Evolutionary conservation across 2,888 invertebrate species (phyloP).

Genomic region (Doris montereyensis): DNA sequence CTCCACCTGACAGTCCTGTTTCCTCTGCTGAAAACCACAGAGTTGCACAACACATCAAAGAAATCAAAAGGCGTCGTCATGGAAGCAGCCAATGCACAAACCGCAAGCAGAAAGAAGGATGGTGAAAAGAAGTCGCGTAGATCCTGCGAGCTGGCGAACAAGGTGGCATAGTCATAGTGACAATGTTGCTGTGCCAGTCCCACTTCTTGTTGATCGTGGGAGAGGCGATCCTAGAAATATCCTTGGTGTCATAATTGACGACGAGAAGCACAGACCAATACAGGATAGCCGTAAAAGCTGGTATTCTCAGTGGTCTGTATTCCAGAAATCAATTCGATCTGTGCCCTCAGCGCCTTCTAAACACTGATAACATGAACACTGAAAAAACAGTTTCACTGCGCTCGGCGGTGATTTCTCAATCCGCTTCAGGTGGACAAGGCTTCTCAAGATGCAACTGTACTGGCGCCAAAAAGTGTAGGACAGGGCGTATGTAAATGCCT

Average conservation of each 20-base stretch:
- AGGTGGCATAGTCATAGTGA: too few relatives aligned
- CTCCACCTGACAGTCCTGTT: conserved; percentile 10
- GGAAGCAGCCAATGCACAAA: conserved; percentile 2
- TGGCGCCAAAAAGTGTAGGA: not conserved
- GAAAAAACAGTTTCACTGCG: conserved; percentile 16
- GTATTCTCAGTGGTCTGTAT: conserved; percentile 9
- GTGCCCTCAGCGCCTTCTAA: not conserved
- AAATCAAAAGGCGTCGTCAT: conserved; percentile 5
- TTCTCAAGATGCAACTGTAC: not conserved
- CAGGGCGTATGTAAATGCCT: not conserved
- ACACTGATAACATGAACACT: not conserved
- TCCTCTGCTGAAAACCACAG: not conserved
- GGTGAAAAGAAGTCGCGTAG: too few relatives aligned
- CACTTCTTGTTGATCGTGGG: conserved; percentile 5
- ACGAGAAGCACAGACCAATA: conserved; percentile 3
- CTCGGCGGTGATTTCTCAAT: not conserved
- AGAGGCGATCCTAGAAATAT: conserved; percentile 30
- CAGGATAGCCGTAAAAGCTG: not conserved
- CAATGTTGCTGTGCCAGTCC: conserved; percentile 28
- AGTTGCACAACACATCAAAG: conserved; percentile 5
- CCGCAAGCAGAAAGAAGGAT: conserved; percentile 10
- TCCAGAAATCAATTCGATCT: conserved; percentile 25
- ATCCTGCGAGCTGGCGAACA: conserved; percentile 13
- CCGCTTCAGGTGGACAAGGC: not conserved
- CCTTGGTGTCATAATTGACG: conserved; percentile 22